A percentile compares a stretch with the other conserved stretches of the same genome.
Evolutionary conservation across 2,888 invertebrate genomes (phyloP).

Genomic region (Orchesellides sinensis): DNA sequence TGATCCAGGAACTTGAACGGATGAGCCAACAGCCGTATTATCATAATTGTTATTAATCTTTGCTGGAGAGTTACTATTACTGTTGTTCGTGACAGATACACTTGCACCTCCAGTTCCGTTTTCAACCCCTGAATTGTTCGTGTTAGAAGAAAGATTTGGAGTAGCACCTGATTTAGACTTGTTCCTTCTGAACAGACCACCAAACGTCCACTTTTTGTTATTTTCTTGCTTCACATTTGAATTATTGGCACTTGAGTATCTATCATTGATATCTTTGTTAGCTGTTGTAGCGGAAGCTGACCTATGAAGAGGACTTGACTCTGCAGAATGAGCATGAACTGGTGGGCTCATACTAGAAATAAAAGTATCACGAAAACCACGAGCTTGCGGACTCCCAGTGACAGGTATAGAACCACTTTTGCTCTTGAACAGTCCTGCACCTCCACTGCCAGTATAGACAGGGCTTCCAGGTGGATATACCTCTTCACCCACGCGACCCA

Average conservation of each 20-base stretch:
- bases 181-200: constrained; percentile 84
- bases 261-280: not conserved
- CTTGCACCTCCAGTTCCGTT: constrained; percentile 1
- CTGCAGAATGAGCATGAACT: constrained; percentile 49
- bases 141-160: not conserved
- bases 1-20: not conserved
- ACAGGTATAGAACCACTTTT: constrained; percentile 71
- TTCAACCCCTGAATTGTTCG: constrained; percentile 47
- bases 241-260: constrained; percentile 40
- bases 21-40: not conserved
- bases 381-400: constrained; percentile 33
- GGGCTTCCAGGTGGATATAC: constrained; percentile 56
- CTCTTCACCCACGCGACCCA: constrained; percentile 59
- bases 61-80: constrained; percentile 40
- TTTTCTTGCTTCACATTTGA: constrained; percentile 81
- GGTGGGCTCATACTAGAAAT: constrained; percentile 65
- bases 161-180: constrained; percentile 75
- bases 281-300: constrained; percentile 35
- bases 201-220: constrained; percentile 84
- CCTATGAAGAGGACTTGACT: constrained; percentile 65
- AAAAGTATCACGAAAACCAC: constrained; percentile 70
- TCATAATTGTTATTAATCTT: constrained; percentile 57
- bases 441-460: constrained; percentile 23
- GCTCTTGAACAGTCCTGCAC: constrained; percentile 65
- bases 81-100: constrained; percentile 22